Evolutionary conservation across 1,140 invertebrate genomes (phyloP).

Genomic region (Panonychus citri): DNA sequence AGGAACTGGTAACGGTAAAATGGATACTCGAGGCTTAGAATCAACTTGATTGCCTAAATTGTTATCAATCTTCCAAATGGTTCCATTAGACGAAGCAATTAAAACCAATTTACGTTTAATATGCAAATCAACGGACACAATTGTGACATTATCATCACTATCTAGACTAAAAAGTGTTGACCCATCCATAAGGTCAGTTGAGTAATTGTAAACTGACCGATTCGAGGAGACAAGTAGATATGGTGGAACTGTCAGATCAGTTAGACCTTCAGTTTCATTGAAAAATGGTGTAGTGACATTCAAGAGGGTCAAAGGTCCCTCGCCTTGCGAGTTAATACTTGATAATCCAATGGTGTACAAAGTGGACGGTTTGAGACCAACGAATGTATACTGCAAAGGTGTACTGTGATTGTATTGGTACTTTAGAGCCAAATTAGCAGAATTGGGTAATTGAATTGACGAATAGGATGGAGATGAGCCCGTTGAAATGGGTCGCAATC

Average conservation of each 20-base stretch:
- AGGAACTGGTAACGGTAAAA: background rate
- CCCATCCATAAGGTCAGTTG: no score
- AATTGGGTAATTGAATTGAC: slow-evolving; percentile 9
- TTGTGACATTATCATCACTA: background rate
- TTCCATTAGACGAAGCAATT: background rate
- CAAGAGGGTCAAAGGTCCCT: slow-evolving; percentile 37
- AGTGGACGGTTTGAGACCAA: slow-evolving; percentile 43
- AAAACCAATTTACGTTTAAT: background rate
- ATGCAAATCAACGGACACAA: background rate
- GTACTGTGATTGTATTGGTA: background rate
- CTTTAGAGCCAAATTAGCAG: background rate
- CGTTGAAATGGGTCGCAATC: background rate
- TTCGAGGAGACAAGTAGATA: no score
- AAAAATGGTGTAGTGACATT: background rate
- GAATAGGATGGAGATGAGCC: slow-evolving; percentile 2
- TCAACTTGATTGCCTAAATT: background rate
- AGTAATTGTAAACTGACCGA: no score
- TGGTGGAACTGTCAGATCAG: no score
- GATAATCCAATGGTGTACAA: slow-evolving; percentile 49
- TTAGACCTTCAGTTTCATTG: no score
- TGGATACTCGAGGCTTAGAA: background rate
- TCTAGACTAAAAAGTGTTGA: no score
- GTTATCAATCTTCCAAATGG: background rate
- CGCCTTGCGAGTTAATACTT: slow-evolving; percentile 52
- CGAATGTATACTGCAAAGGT: slow-evolving; percentile 42